Conservation (phyloP, 2,113 vertebrate genomes). For the Acrocephalus kingi region DNA sequence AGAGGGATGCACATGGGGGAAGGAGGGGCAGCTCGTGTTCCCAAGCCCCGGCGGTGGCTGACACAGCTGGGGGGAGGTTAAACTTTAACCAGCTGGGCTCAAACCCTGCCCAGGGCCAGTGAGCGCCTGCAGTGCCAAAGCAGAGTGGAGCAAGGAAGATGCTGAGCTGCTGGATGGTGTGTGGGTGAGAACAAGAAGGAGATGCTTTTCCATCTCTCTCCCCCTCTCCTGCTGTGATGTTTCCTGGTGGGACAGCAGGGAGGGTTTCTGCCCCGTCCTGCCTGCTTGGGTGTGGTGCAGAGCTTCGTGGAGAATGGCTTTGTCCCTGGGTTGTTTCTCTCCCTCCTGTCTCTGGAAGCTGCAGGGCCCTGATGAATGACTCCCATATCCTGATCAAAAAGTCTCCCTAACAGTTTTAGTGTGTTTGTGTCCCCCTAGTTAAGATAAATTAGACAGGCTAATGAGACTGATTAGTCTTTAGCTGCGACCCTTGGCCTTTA, state of each 20-base stretch:
- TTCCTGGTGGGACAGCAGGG: background rate
- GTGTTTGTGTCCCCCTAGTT: constrained; percentile 79
- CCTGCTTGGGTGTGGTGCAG: background rate
- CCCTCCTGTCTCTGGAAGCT: constrained; percentile 79
- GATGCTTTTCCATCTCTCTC: background rate
- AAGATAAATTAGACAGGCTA: constrained; percentile 88
- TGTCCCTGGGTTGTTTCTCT: constrained; percentile 63
- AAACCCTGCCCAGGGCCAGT: constrained; percentile 34
- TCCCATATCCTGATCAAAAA: constrained; percentile 77
- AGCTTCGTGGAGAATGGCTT: constrained; percentile 47
- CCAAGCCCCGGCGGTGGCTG: constrained; percentile 41
- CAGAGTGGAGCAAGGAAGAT: background rate
- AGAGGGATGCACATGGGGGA: constrained; percentile 29
- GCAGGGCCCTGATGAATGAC: constrained; percentile 86
- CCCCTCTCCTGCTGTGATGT: background rate
- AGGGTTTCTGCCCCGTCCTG: background rate
- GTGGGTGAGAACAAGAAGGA: background rate
- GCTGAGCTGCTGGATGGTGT: background rate
- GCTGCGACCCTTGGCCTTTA: constrained; percentile 80
- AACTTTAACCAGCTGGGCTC: constrained; percentile 67
- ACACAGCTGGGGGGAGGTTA: constrained; percentile 58
- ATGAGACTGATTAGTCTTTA: constrained; percentile 86
- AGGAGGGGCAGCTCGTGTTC: background rate
- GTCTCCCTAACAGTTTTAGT: constrained; percentile 77
- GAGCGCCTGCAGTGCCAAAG: background rate